Conservation (phyloP, 2,888 invertebrate genomes). For the Augiades crinisus region DNA sequence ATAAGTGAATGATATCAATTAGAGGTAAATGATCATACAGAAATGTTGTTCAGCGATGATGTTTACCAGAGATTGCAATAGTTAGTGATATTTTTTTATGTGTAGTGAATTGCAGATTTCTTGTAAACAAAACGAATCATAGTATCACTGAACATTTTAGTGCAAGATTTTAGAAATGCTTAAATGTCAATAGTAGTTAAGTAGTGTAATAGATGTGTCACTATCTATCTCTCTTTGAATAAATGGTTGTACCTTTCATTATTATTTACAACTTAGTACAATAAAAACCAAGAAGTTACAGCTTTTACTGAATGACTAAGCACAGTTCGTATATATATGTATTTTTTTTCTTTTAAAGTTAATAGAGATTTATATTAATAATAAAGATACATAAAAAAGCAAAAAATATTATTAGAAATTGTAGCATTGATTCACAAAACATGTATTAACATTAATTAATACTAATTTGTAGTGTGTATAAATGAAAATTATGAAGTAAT, state of each 20-base stretch:
- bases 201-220: conserved; percentile 51
- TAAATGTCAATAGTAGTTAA: conserved; percentile 46
- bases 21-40: conserved; percentile 55
- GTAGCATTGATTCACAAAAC: conserved; percentile 66
- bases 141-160: conserved; percentile 50
- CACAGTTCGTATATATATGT: conserved; percentile 35
- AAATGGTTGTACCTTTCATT: conserved; percentile 60
- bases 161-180: conserved; percentile 56
- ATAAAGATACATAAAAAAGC: conserved; percentile 42
- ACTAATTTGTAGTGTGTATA: conserved; percentile 60
- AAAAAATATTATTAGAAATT: conserved; percentile 54
- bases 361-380: conserved; percentile 47
- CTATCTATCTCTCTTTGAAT: conserved; percentile 49
- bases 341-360: conserved; percentile 49
- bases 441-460: conserved; percentile 58
- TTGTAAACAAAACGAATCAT: conserved; percentile 49
- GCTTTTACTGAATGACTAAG: conserved; percentile 32
- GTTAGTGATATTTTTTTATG: conserved; percentile 76
- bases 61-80: conserved; percentile 74
- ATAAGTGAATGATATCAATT: conserved; percentile 67
- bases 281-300: conserved; percentile 29
- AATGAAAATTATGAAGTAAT: conserved; percentile 62
- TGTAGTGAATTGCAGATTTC: conserved; percentile 50
- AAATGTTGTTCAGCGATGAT: conserved; percentile 56
- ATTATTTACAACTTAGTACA: conserved; percentile 47